phyloP scores from a whole-genome alignment of 2,113 vertebrate species.

The Prunella himalayana region DNA sequence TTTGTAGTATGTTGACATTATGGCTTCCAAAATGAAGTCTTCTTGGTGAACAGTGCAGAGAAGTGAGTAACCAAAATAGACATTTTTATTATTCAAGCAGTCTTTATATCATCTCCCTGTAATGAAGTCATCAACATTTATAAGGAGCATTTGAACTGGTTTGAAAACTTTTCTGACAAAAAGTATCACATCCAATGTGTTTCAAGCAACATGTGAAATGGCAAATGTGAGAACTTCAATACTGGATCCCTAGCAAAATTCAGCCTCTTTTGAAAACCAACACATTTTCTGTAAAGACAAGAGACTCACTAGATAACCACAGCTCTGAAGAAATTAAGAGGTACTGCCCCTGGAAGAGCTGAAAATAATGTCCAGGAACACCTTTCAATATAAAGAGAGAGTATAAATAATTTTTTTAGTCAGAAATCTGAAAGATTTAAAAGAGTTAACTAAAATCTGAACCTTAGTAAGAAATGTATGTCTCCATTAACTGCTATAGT shows the following conservation, averaged over 20 bases:
- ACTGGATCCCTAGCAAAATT: background rate
- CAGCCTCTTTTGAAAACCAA: background rate
- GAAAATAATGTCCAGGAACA: background rate
- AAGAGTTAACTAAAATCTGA: background rate
- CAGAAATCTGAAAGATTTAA: background rate
- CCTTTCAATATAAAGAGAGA: background rate
- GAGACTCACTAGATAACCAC: background rate
- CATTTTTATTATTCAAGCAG: background rate
- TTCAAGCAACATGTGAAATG: background rate
- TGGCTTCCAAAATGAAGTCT: background rate
- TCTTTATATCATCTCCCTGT: background rate
- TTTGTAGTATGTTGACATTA: background rate
- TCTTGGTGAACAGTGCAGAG: background rate
- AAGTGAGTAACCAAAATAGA: background rate
- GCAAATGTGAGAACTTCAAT: background rate
- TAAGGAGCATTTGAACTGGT: background rate
- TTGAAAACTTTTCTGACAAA: background rate
- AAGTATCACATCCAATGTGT: accelerated
- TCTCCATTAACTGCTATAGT: background rate
- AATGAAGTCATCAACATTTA: background rate
- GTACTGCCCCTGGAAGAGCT: background rate
- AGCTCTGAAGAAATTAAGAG: background rate
- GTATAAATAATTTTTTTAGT: background rate
- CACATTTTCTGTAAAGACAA: background rate
- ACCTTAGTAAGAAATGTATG: background rate